Conservation (phyloP, 1,140 invertebrate species). For the Vanessa atalanta region DNA sequence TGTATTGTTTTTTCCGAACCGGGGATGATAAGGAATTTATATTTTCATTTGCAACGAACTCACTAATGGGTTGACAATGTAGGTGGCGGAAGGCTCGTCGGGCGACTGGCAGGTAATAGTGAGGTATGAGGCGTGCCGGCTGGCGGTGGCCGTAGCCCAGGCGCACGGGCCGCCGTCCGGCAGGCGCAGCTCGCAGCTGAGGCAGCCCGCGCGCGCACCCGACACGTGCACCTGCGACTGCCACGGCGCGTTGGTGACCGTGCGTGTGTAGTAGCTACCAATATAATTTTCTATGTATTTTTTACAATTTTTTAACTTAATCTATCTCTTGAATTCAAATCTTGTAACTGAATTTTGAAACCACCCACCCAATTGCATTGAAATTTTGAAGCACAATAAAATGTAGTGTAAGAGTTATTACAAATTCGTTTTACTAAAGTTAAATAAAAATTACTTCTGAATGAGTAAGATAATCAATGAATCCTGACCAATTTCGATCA, state of each 20-base stretch:
- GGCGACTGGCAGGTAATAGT: slow-evolving; percentile 71
- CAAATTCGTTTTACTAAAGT: too few species aligned
- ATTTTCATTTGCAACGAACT: slow-evolving; percentile 10
- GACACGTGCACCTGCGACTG: slow-evolving; percentile 78
- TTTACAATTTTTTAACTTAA: background rate
- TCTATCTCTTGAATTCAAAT: background rate
- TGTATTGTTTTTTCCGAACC: background rate
- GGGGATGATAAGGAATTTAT: too few species aligned
- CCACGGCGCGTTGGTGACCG: slow-evolving; percentile 68
- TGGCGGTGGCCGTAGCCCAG: slow-evolving; percentile 82
- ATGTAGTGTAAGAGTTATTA: too few species aligned
- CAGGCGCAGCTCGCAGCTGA: slow-evolving; percentile 73
- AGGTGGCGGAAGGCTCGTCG: slow-evolving; percentile 77
- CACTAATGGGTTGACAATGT: slow-evolving; percentile 67
- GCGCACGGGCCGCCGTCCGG: slow-evolving; percentile 69
- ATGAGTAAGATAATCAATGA: too few species aligned
- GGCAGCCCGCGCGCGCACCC: slow-evolving; percentile 68
- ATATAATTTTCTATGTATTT: too few species aligned
- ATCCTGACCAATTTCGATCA: too few species aligned
- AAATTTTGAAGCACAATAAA: too few species aligned
- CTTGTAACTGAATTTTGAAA: background rate
- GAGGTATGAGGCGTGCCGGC: slow-evolving; percentile 80
- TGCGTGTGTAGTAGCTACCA: slow-evolving; percentile 79
- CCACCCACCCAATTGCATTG: too few species aligned
- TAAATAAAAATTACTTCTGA: too few species aligned